Evolutionary conservation across 1,140 invertebrate species (phyloP), one percentile per base, ranked within the genome.

Genomic region (Tetraneura akinire): DNA sequence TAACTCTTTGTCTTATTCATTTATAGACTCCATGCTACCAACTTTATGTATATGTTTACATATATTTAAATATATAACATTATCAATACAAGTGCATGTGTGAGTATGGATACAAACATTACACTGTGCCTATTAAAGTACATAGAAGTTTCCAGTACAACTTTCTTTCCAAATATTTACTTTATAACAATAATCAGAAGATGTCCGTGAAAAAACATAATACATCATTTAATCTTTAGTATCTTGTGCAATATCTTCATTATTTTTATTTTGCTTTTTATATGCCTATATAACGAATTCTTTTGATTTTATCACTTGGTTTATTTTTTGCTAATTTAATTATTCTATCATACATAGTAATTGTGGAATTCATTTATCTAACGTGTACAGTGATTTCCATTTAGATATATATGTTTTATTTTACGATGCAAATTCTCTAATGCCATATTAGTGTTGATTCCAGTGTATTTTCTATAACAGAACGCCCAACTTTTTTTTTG

Each of bases 391-490:
- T 81, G 32, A 49, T 47, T 81, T 23, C 74, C 76, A 49, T 81
- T 21, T 51, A 80, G 53, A 81, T 81, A 80, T 49, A 66, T 45
- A 49, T 81, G 53, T 80, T 82, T 82, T 23, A 82, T 80, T 55
- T 47, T 80, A 71, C 81, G 81, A 80, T 82, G 81, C 3, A 82
- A 53, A 21, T 80, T 60, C 42, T 82, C 81, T 49, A 81, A 80
- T 51, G 81, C 45, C 81, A 81, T 81, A 71, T 82, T 82, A 9
- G 81, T 82, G 42, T 82, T 82, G n/a, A 82, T 81, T 21, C 81
- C 80, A 32, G 57, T 42, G 80, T 81, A 49, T 80, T 70, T 70
- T 81, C 81, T 82, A 60, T 80, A 80, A 29, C 49, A 82, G 71
- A 81, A 81, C 14, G 80, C 80, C 81, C 66, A 81, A 23, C 10